These are phyloP conservation scores for Phoebastria nigripes DNA, from an alignment of 2,797 vertebrate genomes.

Conservation along the genomic window DNA sequence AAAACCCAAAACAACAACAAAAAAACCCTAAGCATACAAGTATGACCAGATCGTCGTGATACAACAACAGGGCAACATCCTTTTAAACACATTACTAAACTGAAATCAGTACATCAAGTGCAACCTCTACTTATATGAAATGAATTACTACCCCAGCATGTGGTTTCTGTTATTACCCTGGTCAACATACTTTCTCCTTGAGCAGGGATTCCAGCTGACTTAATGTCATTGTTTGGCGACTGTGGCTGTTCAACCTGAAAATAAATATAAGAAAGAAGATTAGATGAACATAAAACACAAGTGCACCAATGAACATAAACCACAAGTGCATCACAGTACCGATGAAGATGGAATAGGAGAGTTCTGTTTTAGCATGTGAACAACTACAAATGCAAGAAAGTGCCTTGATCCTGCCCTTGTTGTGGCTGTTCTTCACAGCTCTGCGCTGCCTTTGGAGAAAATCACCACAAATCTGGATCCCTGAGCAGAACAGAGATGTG, in stretches of 20 bases:
- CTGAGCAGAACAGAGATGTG: neutral
- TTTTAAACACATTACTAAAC: neutral
- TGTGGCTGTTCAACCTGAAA: conserved; percentile 37
- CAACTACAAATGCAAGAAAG: neutral
- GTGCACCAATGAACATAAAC: neutral
- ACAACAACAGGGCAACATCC: neutral
- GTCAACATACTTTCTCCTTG: conserved; percentile 61
- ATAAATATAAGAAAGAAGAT: neutral
- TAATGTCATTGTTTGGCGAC: conserved; percentile 11
- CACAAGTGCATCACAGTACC: neutral
- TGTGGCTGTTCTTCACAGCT: neutral
- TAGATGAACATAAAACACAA: neutral
- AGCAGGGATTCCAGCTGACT: conserved; percentile 69
- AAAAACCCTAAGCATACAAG: neutral
- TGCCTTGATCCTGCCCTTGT: neutral
- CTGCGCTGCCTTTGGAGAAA: neutral
- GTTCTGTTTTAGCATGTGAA: neutral
- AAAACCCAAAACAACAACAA: neutral
- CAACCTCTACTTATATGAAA: neutral
- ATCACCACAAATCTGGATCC: neutral
- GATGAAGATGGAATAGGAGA: neutral
- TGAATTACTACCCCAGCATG: neutral
- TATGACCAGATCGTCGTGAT: neutral
- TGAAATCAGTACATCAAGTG: neutral
- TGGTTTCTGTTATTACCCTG: neutral